These are phyloP conservation scores for Tetragnatha montana DNA, from an alignment of 2,888 invertebrate genomes.

Conservation along the genomic window DNA sequence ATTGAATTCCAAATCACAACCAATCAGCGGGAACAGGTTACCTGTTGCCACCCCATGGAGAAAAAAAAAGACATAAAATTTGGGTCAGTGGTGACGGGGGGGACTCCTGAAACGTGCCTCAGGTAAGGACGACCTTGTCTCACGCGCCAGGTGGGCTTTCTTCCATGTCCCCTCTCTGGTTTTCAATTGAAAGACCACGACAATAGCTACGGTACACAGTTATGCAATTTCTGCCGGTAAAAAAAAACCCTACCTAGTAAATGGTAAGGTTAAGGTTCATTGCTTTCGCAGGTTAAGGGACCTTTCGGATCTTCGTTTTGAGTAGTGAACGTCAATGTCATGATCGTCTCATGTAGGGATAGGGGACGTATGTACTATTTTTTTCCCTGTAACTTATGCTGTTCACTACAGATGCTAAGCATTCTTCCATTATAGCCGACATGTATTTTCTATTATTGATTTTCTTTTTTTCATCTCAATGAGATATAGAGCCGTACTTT, in stretches of 20 bases:
- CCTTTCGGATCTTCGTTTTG: neutral
- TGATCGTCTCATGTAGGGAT: neutral
- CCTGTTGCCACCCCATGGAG: neutral
- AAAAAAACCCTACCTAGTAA: neutral
- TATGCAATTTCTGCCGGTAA: neutral
- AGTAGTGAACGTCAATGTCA: neutral
- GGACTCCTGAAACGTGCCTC: neutral
- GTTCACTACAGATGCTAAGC: no score
- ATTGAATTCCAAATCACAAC: neutral
- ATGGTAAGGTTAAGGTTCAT: neutral
- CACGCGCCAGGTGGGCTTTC: constrained; percentile 38
- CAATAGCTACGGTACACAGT: neutral
- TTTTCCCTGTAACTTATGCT: no score
- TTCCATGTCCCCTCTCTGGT: neutral
- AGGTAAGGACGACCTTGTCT: constrained; percentile 38
- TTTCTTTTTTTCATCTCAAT: no score
- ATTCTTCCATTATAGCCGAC: no score
- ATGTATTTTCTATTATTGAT: no score
- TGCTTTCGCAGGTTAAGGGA: constrained; percentile 20
- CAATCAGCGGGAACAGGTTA: neutral
- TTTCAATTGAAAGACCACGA: neutral
- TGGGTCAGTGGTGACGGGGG: constrained; percentile 53
- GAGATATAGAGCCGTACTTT: no score
- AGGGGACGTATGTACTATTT: no score
- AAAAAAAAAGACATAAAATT: neutral